Percentiles rank a stretch among this genome's conserved stretches.
phyloP scores from a whole-genome alignment of 1,140 invertebrate species.

The Lineus longissimus region DNA sequence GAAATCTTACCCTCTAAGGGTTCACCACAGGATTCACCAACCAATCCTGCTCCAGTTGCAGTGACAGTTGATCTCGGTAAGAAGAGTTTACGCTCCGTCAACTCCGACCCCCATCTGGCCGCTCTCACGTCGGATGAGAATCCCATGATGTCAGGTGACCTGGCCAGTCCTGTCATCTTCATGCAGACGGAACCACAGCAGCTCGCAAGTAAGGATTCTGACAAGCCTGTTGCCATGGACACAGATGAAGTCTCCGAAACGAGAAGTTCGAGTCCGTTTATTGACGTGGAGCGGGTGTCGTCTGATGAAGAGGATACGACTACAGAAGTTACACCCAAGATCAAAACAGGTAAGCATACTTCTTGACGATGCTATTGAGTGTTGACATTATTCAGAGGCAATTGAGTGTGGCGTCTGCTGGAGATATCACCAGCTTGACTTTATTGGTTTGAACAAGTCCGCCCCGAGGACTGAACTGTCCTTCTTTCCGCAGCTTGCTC shows the following conservation, averaged over 20 bases:
- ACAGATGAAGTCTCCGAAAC: slow-evolving; percentile 13
- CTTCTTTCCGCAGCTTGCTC: too few relatives aligned
- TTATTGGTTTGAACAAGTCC: too few relatives aligned
- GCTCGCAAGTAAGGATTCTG: neutral
- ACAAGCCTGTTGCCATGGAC: slow-evolving; percentile 18
- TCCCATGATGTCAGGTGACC: slow-evolving; percentile 25
- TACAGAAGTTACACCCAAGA: slow-evolving; percentile 20
- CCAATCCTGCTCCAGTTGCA: neutral
- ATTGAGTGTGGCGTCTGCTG: too few relatives aligned
- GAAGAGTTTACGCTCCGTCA: slow-evolving; percentile 26
- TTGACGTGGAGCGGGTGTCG: slow-evolving; percentile 69
- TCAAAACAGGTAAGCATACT: neutral
- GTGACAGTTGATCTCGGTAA: neutral
- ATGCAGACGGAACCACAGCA: slow-evolving; percentile 26
- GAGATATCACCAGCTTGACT: too few relatives aligned
- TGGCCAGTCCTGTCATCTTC: slow-evolving; percentile 37
- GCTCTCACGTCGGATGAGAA: slow-evolving; percentile 10
- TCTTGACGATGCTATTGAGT: neutral
- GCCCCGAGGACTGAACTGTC: too few relatives aligned
- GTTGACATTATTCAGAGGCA: too few relatives aligned
- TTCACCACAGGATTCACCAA: neutral
- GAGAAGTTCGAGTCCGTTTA: slow-evolving; percentile 60
- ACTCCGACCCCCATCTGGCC: slow-evolving; percentile 41
- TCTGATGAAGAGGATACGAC: slow-evolving; percentile 64
- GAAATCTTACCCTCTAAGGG: neutral